A percentile compares a stretch with the other conserved stretches of the same genome.
Conservation (phyloP, 2,797 vertebrate genomes). For the Neosilurus mollespiculum region DNA sequence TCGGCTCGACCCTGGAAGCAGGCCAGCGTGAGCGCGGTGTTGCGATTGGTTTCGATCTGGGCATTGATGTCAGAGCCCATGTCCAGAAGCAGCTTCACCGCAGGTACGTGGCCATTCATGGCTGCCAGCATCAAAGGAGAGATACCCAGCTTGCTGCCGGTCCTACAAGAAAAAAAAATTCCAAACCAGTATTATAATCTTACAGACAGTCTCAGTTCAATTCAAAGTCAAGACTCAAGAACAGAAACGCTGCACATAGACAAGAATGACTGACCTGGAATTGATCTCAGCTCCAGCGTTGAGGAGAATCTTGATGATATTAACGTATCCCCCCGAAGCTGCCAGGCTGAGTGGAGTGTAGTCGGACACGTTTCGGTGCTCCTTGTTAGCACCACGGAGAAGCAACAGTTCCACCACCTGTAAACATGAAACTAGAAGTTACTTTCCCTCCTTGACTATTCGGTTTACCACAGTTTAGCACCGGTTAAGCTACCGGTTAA, state of each 20-base stretch:
- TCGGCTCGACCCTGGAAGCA: slow-evolving; percentile 98
- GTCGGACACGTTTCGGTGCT: slow-evolving; percentile 98
- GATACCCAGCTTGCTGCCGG: slow-evolving; percentile 97
- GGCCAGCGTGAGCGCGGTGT: slow-evolving; percentile 94
- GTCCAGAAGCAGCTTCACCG: slow-evolving; percentile 94
- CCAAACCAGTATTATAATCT: background rate
- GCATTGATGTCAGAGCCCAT: slow-evolving; percentile 99
- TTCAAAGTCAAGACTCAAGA: background rate
- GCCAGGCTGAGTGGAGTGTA: slow-evolving; percentile 97
- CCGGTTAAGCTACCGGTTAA: background rate
- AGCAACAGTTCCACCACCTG: slow-evolving; percentile 96
- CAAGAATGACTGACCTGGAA: slow-evolving; percentile 82
- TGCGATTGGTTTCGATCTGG: slow-evolving; percentile 98
- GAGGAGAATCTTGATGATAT: slow-evolving; percentile 98
- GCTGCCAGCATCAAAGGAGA: slow-evolving; percentile 98
- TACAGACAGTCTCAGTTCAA: background rate
- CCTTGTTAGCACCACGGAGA: slow-evolving; percentile 97
- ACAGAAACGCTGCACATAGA: background rate
- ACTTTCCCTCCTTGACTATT: background rate
- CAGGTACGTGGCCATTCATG: slow-evolving; percentile 97
- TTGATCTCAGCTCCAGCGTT: slow-evolving; percentile 99
- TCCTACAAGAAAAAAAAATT: slow-evolving; percentile 71
- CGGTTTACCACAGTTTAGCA: background rate
- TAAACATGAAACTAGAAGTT: slow-evolving; percentile 6
- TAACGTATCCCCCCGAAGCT: slow-evolving; percentile 97